These are phyloP conservation scores for Pituophis catenifer DNA, from an alignment of 2,113 vertebrate genomes.

Conservation along the genomic window DNA sequence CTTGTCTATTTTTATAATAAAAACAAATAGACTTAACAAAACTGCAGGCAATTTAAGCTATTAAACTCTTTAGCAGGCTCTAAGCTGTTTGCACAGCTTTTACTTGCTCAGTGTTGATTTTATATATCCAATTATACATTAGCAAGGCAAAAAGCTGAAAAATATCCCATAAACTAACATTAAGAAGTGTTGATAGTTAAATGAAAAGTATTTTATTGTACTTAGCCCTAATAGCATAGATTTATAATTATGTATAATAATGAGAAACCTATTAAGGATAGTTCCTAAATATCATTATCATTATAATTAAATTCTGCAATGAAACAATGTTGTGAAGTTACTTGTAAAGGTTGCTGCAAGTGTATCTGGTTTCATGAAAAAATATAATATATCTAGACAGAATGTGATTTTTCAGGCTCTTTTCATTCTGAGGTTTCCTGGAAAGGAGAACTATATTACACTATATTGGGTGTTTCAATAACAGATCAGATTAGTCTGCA, in stretches of 20 bases:
- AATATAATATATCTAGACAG: not conserved
- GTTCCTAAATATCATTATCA: slow-evolving; percentile 27
- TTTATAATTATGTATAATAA: slow-evolving; percentile 16
- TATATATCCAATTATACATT: slow-evolving; percentile 19
- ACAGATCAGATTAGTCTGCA: not conserved
- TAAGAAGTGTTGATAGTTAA: not conserved
- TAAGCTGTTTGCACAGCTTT: slow-evolving; percentile 17
- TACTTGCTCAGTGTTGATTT: slow-evolving; percentile 16
- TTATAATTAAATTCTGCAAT: slow-evolving; percentile 15
- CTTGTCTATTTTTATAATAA: slow-evolving; percentile 24
- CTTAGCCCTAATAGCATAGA: slow-evolving; percentile 8
- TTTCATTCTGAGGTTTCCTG: not conserved
- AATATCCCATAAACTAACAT: slow-evolving; percentile 18
- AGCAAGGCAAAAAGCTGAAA: slow-evolving; percentile 3
- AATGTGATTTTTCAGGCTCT: not conserved
- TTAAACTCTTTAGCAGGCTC: slow-evolving; percentile 22
- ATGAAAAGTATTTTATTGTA: slow-evolving; percentile 23
- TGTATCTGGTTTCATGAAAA: not conserved
- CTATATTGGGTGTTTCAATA: not conserved
- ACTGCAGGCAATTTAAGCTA: slow-evolving; percentile 6
- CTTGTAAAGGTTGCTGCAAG: slow-evolving; percentile 13
- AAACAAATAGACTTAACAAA: not conserved
- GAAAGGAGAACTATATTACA: not conserved
- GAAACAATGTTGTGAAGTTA: not conserved
- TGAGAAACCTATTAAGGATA: slow-evolving; percentile 14